Evolutionary conservation across 2,113 vertebrate genomes (phyloP).

Genomic region (Sebastes schlegelii): DNA sequence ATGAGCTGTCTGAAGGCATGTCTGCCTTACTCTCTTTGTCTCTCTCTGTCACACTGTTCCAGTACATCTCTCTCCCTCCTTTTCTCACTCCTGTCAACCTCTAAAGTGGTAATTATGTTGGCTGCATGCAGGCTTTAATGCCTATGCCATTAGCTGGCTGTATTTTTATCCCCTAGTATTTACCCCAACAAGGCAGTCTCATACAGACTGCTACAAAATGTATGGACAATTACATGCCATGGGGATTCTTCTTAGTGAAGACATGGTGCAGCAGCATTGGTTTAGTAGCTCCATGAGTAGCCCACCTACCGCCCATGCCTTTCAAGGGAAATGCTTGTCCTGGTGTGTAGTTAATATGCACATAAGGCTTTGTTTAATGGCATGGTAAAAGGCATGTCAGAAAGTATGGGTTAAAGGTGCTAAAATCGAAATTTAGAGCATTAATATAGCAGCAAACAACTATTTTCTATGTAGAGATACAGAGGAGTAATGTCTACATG

Average conservation of each 20-base stretch:
- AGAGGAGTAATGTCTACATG: neutral
- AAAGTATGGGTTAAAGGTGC: conserved; percentile 2
- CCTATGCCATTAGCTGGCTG: conserved; percentile 71
- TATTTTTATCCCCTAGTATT: conserved; percentile 75
- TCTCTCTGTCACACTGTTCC: conserved; percentile 21
- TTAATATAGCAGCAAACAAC: neutral
- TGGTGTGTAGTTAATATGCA: neutral
- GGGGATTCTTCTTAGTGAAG: conserved; percentile 60
- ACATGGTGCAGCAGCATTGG: conserved; percentile 35
- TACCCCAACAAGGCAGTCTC: conserved; percentile 61
- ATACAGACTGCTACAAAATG: conserved; percentile 47
- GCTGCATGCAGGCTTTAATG: conserved; percentile 72
- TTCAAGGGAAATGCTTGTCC: conserved; percentile 13
- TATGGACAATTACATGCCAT: conserved; percentile 56
- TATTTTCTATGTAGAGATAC: neutral
- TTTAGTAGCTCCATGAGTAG: conserved; percentile 29
- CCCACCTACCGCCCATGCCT: conserved; percentile 13
- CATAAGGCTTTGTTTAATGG: conserved; percentile 5
- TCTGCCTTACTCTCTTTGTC: conserved; percentile 30
- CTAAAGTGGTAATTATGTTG: conserved; percentile 71
- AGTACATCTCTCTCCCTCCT: conserved; percentile 26
- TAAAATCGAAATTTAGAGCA: neutral
- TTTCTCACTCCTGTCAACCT: conserved; percentile 64
- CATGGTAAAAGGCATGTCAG: neutral
- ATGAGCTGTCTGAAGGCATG: conserved; percentile 31